Conservation (phyloP, 2,797 vertebrate species). For the Gastrophryne carolinensis region DNA sequence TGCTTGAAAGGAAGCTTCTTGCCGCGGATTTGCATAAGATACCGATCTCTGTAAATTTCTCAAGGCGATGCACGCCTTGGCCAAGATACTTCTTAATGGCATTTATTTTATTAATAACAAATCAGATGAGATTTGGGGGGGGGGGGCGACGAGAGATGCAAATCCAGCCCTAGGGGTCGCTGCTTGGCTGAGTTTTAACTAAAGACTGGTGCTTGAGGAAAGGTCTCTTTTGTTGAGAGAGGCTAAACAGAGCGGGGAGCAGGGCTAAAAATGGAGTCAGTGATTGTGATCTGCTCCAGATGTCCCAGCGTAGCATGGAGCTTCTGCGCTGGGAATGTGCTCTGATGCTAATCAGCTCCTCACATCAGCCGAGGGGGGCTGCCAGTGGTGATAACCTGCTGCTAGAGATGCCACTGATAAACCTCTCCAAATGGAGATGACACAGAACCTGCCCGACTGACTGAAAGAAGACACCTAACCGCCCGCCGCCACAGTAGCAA, state of each 20-base stretch:
- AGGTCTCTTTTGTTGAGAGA: slow-evolving; percentile 58
- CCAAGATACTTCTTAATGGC: slow-evolving; percentile 59
- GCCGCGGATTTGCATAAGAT: slow-evolving; percentile 56
- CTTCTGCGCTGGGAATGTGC: slow-evolving; percentile 83
- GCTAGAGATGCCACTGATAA: slow-evolving; percentile 74
- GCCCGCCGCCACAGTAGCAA: too few relatives aligned
- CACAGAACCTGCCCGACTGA: too few relatives aligned
- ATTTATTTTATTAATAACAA: slow-evolving; percentile 61
- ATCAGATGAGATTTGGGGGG: slow-evolving; percentile 56
- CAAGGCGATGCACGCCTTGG: slow-evolving; percentile 51
- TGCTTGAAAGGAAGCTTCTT: slow-evolving; percentile 52
- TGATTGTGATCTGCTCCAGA: slow-evolving; percentile 90
- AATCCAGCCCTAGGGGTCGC: slow-evolving; percentile 69
- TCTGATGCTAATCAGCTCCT: slow-evolving; percentile 86
- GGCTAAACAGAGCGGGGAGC: slow-evolving; percentile 75
- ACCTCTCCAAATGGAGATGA: slow-evolving; percentile 70
- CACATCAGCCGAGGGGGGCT: slow-evolving; percentile 84
- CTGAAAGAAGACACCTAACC: slow-evolving; percentile 66
- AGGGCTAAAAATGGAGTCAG: slow-evolving; percentile 82
- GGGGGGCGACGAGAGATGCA: slow-evolving; percentile 54
- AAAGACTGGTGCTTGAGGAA: slow-evolving; percentile 53
- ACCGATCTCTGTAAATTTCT: slow-evolving; percentile 58
- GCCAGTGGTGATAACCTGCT: slow-evolving; percentile 87
- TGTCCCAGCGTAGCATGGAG: slow-evolving; percentile 84
- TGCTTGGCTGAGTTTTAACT: slow-evolving; percentile 66